Percentiles rank a stretch among this genome's conserved stretches.
Conservation (phyloP, 1,140 invertebrate genomes). For the Centruroides sculpturatus region DNA sequence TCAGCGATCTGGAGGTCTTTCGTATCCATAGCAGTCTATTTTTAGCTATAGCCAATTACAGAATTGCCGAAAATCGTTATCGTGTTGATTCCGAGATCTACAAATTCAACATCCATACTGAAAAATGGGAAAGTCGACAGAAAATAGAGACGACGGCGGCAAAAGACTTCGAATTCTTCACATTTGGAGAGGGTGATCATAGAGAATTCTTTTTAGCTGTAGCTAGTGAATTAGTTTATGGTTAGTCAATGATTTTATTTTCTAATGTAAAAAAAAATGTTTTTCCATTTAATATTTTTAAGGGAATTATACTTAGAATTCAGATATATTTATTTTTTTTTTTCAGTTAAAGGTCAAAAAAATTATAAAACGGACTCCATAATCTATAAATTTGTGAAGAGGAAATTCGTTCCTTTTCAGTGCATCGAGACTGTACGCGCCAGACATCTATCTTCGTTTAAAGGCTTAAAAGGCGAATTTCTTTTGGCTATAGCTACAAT, state of each 20-base stretch:
- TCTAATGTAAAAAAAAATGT: no score
- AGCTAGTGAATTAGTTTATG: slow-evolving; percentile 16
- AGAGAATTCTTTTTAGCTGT: slow-evolving; percentile 23
- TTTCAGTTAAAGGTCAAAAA: no score
- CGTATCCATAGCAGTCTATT: slow-evolving; percentile 22
- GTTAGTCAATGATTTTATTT: no score
- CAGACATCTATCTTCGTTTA: slow-evolving; percentile 17
- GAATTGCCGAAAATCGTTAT: slow-evolving; percentile 26
- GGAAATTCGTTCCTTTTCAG: slow-evolving; percentile 33
- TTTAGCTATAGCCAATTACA: slow-evolving; percentile 32
- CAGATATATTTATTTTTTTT: no score
- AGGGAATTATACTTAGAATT: no score
- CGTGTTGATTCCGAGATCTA: slow-evolving; percentile 34
- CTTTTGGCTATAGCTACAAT: slow-evolving; percentile 18
- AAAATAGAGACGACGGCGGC: slow-evolving; percentile 29
- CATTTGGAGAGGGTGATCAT: slow-evolving; percentile 9
- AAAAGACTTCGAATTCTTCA: slow-evolving; percentile 24
- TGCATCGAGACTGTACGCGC: slow-evolving; percentile 20
- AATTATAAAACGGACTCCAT: slow-evolving; percentile 15
- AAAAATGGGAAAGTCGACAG: slow-evolving; percentile 30
- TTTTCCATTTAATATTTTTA: no score
- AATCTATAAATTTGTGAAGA: slow-evolving; percentile 27
- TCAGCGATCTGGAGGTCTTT: slow-evolving; percentile 29
- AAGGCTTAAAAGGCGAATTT: slow-evolving; percentile 14
- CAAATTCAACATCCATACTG: slow-evolving; percentile 27